These are phyloP conservation scores for Halictus rubicundus DNA, from an alignment of 1,140 invertebrate species.

Conservation along the genomic window DNA sequence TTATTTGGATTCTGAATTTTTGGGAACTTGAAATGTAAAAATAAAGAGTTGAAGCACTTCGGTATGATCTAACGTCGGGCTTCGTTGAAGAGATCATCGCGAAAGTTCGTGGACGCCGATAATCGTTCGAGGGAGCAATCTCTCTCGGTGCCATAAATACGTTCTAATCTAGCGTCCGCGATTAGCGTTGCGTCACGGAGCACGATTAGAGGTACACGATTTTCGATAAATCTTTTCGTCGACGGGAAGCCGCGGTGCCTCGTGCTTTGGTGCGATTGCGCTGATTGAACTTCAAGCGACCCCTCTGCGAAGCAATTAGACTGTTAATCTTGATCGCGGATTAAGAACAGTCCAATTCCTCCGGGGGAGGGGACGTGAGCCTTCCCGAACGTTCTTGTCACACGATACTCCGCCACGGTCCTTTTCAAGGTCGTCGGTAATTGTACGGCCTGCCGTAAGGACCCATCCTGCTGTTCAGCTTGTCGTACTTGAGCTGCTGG, in stretches of 20 bases:
- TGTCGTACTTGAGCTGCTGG: slow-evolving; percentile 85
- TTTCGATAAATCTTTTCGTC: not conserved
- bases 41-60: too few relatives aligned
- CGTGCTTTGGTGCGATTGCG: slow-evolving; percentile 24
- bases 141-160: slow-evolving; percentile 6
- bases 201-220: not conserved
- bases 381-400: not conserved
- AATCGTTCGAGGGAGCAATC: slow-evolving; percentile 1
- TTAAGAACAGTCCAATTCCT: not conserved
- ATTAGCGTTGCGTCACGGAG: not conserved
- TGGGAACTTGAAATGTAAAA: too few relatives aligned
- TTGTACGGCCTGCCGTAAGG: slow-evolving; percentile 79
- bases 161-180: slow-evolving; percentile 13
- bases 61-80: too few relatives aligned
- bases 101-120: not conserved
- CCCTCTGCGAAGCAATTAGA: not conserved
- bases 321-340: not conserved
- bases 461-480: slow-evolving; percentile 82
- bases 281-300: slow-evolving; percentile 9
- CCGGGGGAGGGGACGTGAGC: not conserved
- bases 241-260: not conserved
- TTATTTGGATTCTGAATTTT: too few relatives aligned
- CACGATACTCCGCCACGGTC: not conserved
- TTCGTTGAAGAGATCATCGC: not conserved
- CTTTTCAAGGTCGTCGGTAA: slow-evolving; percentile 73